A percentile compares a stretch with the other conserved stretches of the same genome.
phyloP scores from a whole-genome alignment of 2,888 invertebrate genomes.

The Microctonus brassicae region DNA sequence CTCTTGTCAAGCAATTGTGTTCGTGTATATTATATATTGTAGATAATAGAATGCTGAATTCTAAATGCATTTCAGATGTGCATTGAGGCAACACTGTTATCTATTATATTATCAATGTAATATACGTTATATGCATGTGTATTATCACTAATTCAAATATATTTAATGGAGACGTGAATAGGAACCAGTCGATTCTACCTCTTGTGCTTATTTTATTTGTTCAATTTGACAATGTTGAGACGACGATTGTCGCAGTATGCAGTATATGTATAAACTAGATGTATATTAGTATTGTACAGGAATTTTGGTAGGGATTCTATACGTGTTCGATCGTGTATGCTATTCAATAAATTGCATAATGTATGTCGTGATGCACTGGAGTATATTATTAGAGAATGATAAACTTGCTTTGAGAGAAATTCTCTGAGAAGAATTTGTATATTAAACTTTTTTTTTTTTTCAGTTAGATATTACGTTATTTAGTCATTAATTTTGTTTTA shows the following conservation, averaged over 20 bases:
- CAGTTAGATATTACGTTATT: too few species aligned
- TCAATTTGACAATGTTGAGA: neutral
- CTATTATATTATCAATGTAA: neutral
- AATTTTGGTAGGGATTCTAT: neutral
- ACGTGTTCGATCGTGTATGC: neutral
- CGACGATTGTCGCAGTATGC: neutral
- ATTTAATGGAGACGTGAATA: neutral
- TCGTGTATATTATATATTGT: neutral
- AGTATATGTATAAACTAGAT: neutral
- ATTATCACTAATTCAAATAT: neutral
- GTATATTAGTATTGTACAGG: neutral
- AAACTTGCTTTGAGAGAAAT: neutral
- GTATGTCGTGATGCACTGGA: neutral
- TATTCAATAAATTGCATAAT: neutral
- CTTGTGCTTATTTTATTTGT: too few species aligned
- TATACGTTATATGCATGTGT: neutral
- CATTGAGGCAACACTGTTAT: neutral
- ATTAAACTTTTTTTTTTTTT: neutral
- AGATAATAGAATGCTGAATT: neutral
- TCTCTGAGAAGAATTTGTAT: neutral
- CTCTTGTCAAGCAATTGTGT: neutral
- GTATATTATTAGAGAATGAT: neutral
- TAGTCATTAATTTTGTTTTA: neutral
- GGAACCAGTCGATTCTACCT: neutral
- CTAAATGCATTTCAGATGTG: neutral